Conservation (phyloP, 2,113 vertebrate genomes). For the Paracanthobrama guichenoti region DNA sequence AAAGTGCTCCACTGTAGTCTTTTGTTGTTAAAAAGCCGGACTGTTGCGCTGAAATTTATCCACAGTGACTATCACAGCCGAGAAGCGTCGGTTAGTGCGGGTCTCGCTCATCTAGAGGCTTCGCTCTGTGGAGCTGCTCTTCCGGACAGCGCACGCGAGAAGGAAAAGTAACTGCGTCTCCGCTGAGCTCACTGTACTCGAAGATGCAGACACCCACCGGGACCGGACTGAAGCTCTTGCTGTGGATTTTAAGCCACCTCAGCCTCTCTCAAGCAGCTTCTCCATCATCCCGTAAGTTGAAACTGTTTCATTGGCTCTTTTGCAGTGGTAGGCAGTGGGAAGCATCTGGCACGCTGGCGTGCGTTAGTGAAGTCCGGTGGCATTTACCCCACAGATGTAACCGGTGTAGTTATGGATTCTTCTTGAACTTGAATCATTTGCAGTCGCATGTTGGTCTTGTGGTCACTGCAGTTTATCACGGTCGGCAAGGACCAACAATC, state of each 20-base stretch:
- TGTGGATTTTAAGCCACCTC: slow-evolving; percentile 75
- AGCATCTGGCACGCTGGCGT: background rate
- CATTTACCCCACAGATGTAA: background rate
- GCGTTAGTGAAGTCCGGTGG: background rate
- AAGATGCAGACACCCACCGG: slow-evolving; percentile 73
- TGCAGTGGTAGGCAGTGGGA: background rate
- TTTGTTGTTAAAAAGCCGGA: slow-evolving; percentile 10
- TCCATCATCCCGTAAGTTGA: slow-evolving; percentile 78
- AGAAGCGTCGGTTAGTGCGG: slow-evolving; percentile 42
- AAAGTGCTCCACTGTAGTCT: background rate
- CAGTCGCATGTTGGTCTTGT: background rate
- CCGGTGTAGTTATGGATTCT: background rate
- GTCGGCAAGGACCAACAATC: background rate
- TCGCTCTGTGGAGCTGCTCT: slow-evolving; percentile 19
- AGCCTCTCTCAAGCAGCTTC: slow-evolving; percentile 70
- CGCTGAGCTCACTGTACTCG: slow-evolving; percentile 39
- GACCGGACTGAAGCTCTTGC: slow-evolving; percentile 61
- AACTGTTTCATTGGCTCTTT: slow-evolving; percentile 14
- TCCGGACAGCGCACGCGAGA: slow-evolving; percentile 39
- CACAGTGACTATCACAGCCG: slow-evolving; percentile 30
- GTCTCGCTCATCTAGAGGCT: slow-evolving; percentile 43
- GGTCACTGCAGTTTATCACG: background rate
- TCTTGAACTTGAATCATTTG: background rate
- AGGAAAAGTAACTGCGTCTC: slow-evolving; percentile 50
- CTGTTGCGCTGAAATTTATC: slow-evolving; percentile 14